Base-by-base conservation (phyloP, 2,113 vertebrate genomes). In the Turnix velox region DNA sequence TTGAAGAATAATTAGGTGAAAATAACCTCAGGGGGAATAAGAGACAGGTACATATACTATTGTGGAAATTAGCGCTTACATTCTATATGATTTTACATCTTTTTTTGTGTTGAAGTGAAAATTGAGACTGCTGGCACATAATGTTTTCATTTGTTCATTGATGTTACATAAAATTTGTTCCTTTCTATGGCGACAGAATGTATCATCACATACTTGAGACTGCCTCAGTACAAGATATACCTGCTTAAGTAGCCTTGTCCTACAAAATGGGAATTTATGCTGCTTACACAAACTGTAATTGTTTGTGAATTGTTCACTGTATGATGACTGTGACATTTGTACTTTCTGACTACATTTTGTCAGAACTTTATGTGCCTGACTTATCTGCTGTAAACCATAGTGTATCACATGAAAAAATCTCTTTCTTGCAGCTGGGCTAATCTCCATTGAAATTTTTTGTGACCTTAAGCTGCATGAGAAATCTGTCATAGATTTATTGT, bases 101-200 rank as follows among this genome's bases (percentile, higher is more conserved):
- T 57, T 82, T 6, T 46, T 78, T 84, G 6, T 82, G 12, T 72
- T 79, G 33, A 72, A 87, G 39, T 68, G 45, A 87, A 33, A 58
- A 59, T 14, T 46, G 33, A 78, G 37, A 11, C 12, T 72, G 31
- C 52, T 27, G 35, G 37, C 13, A 23, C 48, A 22, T 37, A 15
- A 40, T 51, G 17, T 92, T 80, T 82, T 67, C 14, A 30, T 87
- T 75, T 87, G 65, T 66, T 80, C 37, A 62, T 65, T 86, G 30
- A 14, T 88, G 24, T 45, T 81, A 69, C 49, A 15, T 72, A 84
- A 39, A 45, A 48, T 61, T 55, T 18, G 4, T 85, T 85, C 37
- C 31, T 95, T 91, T 68, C 84, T 42, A 62, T 68, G 61, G 66
- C 65, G 81, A 92, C 73, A 63, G 79, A 81, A 91, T 59, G 22